A percentile compares a stretch with the other conserved stretches of the same genome.
phyloP scores from a whole-genome alignment of 2,113 vertebrate genomes.

The Zosterops japonicus region DNA sequence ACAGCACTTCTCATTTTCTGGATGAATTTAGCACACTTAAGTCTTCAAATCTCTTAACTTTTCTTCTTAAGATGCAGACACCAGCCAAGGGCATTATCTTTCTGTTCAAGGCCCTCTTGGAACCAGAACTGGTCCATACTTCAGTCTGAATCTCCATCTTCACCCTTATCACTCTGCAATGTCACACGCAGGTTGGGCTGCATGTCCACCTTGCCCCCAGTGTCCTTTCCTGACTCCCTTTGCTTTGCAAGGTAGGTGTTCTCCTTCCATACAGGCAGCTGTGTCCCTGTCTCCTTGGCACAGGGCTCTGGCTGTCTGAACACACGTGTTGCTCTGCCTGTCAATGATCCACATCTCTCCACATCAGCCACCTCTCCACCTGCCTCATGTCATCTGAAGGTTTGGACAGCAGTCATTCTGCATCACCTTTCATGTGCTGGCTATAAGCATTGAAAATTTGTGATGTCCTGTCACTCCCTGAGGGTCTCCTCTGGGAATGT shows the following conservation, averaged over 20 bases:
- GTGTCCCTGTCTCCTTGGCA: not conserved
- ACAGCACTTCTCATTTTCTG: not conserved
- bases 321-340: accelerated
- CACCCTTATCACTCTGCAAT: not conserved
- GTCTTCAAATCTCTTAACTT: not conserved
- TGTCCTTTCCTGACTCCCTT: not conserved
- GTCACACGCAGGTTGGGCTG: not conserved
- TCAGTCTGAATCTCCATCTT: not conserved
- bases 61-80: not conserved
- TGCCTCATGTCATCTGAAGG: not conserved
- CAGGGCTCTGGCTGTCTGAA: not conserved
- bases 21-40: not conserved
- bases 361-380: not conserved
- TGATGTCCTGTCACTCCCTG: not conserved
- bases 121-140: not conserved
- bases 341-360: not conserved
- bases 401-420: not conserved
- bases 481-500: not conserved
- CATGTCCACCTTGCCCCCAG: not conserved
- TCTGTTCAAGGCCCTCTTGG: not conserved
- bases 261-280: accelerated
- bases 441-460: not conserved
- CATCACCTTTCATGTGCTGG: not conserved
- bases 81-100: not conserved
- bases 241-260: not conserved